phyloP scores from a whole-genome alignment of 2,797 vertebrate genomes.

The Acridotheres tristis region DNA sequence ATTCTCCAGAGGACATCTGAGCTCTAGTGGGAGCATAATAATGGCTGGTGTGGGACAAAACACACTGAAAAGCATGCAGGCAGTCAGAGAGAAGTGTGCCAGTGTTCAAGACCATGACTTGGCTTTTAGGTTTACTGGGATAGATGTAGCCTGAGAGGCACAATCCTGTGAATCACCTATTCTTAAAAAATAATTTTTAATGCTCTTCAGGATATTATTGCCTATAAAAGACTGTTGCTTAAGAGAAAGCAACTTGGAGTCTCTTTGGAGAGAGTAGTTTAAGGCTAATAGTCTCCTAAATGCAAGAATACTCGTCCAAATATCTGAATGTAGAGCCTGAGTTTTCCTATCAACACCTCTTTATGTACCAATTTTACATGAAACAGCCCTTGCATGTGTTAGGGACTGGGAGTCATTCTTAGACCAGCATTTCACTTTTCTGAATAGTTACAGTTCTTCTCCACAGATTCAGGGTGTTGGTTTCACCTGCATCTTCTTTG shows the following conservation, averaged over 20 bases:
- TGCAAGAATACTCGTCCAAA: neutral
- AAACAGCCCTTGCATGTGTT: neutral
- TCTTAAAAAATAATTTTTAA: neutral
- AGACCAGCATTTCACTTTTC: neutral
- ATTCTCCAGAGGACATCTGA: fast-evolving
- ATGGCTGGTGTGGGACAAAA: fast-evolving
- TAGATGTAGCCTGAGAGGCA: neutral
- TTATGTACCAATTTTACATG: neutral
- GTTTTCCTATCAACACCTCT: neutral
- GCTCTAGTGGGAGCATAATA: neutral
- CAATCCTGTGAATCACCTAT: neutral
- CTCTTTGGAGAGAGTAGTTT: neutral
- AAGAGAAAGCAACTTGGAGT: neutral
- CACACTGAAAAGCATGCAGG: fast-evolving
- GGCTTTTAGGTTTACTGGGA: neutral
- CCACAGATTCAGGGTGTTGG: fast-evolving
- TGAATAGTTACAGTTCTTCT: neutral
- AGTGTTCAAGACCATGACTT: neutral
- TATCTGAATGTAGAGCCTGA: neutral
- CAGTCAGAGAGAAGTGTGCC: neutral
- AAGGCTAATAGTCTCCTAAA: neutral
- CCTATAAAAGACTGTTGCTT: neutral
- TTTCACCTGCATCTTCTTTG: neutral
- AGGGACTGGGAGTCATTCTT: neutral
- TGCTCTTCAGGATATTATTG: neutral